A percentile compares a stretch with the other conserved stretches of the same genome.
Conservation (phyloP, 1,140 invertebrate genomes). For the Chymomyza costata region DNA sequence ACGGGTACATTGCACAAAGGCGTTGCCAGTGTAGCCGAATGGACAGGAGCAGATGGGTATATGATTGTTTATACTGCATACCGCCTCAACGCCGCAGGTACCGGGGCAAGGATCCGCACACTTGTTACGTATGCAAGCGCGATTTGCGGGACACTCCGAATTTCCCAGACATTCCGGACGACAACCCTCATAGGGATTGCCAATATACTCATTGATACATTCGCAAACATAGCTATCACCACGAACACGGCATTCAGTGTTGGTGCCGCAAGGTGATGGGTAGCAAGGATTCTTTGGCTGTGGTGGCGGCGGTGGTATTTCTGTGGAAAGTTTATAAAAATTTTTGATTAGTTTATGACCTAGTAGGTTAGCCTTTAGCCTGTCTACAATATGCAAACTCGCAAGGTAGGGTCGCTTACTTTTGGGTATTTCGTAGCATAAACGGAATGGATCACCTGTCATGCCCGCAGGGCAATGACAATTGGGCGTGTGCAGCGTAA, state of each 20-base stretch:
- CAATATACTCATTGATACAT: conserved; percentile 77
- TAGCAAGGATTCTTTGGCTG: conserved; percentile 77
- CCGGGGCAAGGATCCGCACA: conserved; percentile 79
- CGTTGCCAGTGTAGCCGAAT: conserved; percentile 82
- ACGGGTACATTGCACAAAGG: conserved; percentile 78
- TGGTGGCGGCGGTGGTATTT: conserved; percentile 74
- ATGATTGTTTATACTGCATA: conserved; percentile 82
- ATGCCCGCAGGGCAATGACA: conserved; percentile 82
- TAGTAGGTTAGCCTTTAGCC: conserved; percentile 31
- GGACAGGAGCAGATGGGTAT: conserved; percentile 81
- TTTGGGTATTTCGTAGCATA: conserved; percentile 76
- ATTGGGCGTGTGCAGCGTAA: conserved; percentile 84
- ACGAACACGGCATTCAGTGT: conserved; percentile 77
- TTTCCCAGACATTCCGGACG: conserved; percentile 80
- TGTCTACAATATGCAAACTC: conserved; percentile 76
- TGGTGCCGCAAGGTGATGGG: conserved; percentile 79
- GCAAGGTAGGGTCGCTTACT: conserved; percentile 43
- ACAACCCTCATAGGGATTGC: conserved; percentile 78
- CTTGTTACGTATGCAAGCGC: conserved; percentile 78
- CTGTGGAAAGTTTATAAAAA: conserved; percentile 30
- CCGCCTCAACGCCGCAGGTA: conserved; percentile 79
- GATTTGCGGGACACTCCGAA: conserved; percentile 78
- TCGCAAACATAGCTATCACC: conserved; percentile 75
- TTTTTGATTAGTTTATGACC: not conserved
- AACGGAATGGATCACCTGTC: conserved; percentile 83